phyloP scores from a whole-genome alignment of 2,888 invertebrate genomes.

The Augochlorella aurata region DNA sequence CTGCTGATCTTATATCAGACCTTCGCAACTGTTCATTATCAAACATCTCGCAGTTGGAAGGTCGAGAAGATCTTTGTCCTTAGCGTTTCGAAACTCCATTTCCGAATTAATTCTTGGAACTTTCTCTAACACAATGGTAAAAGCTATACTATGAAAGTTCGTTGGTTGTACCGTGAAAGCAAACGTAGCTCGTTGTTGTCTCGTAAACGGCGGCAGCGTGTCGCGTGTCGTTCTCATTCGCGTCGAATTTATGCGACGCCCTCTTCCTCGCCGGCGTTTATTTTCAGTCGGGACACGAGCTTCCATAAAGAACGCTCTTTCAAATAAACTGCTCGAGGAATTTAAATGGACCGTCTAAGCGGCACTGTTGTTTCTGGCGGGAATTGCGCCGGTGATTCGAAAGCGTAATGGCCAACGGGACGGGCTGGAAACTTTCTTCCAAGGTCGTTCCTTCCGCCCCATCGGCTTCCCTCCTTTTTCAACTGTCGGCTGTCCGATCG shows the following conservation, averaged over 20 bases:
- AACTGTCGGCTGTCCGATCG: neutral
- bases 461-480: neutral
- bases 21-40: too few species aligned
- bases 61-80: too few species aligned
- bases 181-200: too few species aligned
- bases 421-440: neutral
- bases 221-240: slow-evolving; percentile 2
- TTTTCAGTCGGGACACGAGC: slow-evolving; percentile 14
- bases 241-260: neutral
- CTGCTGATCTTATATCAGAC: too few species aligned
- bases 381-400: neutral
- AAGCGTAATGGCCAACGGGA: neutral
- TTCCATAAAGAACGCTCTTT: neutral
- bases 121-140: too few species aligned
- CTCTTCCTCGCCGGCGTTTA: neutral
- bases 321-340: slow-evolving; percentile 5
- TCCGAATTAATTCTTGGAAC: too few species aligned
- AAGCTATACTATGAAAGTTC: too few species aligned
- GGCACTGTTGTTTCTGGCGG: slow-evolving; percentile 1
- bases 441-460: neutral
- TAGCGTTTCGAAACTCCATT: too few species aligned
- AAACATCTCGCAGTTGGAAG: too few species aligned
- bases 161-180: too few species aligned
- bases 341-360: neutral
- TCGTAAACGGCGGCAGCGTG: neutral